These are phyloP conservation scores for Charanyca ferruginea DNA, from an alignment of 2,888 invertebrate species.

Conservation along the genomic window DNA sequence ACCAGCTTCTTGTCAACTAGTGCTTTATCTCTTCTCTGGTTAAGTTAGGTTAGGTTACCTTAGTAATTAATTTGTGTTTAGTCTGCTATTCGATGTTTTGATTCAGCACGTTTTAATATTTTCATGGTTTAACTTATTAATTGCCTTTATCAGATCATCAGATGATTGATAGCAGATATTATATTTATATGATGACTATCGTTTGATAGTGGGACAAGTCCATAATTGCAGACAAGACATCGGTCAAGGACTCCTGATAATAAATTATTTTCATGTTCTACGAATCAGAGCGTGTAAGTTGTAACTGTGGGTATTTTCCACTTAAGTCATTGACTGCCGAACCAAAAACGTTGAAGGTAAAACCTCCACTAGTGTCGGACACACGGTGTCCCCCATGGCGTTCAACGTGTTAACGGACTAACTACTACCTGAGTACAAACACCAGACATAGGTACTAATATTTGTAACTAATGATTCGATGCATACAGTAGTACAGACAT, in stretches of 20 bases:
- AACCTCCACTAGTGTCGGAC: too few relatives aligned
- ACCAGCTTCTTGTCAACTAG: neutral
- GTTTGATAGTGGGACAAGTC: constrained; percentile 19
- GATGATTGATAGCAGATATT: constrained; percentile 14
- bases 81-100: constrained; percentile 1
- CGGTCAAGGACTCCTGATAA: constrained; percentile 18
- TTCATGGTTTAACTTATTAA: constrained; percentile 4
- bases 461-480: neutral
- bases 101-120: neutral
- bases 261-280: constrained; percentile 9
- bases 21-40: neutral
- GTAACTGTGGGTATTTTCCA: constrained; percentile 11
- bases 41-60: neutral
- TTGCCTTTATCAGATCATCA: constrained; percentile 35
- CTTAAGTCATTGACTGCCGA: too few relatives aligned
- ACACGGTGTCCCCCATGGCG: too few relatives aligned
- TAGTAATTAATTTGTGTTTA: neutral
- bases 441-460: neutral
- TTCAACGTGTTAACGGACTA: too few relatives aligned
- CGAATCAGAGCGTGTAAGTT: constrained; percentile 3
- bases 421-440: neutral
- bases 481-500: neutral
- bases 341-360: too few relatives aligned
- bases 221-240: constrained; percentile 30
- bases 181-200: constrained; percentile 9